These are phyloP conservation scores for Cephus nigrinus DNA, from an alignment of 2,888 invertebrate genomes.

Conservation along the genomic window DNA sequence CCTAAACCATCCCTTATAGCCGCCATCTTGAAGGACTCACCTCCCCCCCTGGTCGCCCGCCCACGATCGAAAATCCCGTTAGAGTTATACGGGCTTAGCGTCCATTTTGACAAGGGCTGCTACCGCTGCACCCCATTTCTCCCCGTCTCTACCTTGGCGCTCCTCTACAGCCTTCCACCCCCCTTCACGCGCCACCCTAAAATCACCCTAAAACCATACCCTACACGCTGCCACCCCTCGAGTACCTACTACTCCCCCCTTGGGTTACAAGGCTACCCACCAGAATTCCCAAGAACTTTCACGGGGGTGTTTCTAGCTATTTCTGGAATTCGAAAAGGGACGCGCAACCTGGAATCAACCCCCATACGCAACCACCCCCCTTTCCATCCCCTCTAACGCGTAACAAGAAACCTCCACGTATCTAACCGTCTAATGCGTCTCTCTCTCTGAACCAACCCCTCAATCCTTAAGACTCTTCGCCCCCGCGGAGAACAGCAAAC, in stretches of 20 bases:
- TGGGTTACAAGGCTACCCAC: neutral
- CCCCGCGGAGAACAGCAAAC: constrained; percentile 28
- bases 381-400: neutral
- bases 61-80: constrained; percentile 66
- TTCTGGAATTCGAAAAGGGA: constrained; percentile 45
- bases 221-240: neutral
- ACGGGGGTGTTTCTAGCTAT: constrained; percentile 41
- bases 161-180: constrained; percentile 26
- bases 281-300: neutral
- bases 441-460: neutral
- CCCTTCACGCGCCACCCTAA: constrained; percentile 17
- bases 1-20: constrained; percentile 64
- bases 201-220: neutral
- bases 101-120: constrained; percentile 65
- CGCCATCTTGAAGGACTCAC: constrained; percentile 65
- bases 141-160: neutral
- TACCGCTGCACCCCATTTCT: neutral
- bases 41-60: constrained; percentile 48
- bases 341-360: neutral
- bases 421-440: neutral
- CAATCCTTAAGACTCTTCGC: neutral
- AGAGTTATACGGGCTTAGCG: constrained; percentile 65
- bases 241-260: neutral
- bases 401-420: neutral
- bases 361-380: neutral